A percentile compares a stretch with the other conserved stretches of the same genome.
These are phyloP conservation scores for Acanthoscelides obtectus DNA, from an alignment of 2,888 invertebrate genomes.

Conservation along the genomic window DNA sequence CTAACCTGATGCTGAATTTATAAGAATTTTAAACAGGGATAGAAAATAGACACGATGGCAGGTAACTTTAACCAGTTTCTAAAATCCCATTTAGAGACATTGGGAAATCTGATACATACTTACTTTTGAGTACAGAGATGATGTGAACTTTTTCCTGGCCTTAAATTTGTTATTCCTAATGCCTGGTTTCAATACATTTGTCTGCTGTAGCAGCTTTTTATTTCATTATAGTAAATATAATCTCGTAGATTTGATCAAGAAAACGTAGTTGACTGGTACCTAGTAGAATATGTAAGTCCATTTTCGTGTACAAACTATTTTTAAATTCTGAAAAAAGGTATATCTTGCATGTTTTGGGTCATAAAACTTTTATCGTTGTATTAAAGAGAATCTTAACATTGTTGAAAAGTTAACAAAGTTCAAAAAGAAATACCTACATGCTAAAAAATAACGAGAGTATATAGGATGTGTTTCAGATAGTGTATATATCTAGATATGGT, in stretches of 20 bases:
- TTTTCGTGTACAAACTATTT: background rate
- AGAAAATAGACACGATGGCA: too few relatives aligned
- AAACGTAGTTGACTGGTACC: background rate
- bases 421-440: background rate
- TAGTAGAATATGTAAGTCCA: background rate
- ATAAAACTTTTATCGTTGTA: background rate
- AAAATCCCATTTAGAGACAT: too few relatives aligned
- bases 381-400: background rate
- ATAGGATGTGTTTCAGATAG: background rate
- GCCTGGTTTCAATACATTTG: conserved; percentile 5
- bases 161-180: background rate
- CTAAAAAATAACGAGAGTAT: background rate
- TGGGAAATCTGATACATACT: too few relatives aligned
- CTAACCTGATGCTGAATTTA: too few relatives aligned
- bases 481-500: background rate
- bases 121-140: background rate
- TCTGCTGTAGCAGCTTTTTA: conserved; percentile 18
- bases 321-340: background rate
- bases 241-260: conserved; percentile 2
- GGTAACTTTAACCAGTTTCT: too few relatives aligned
- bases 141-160: too few relatives aligned
- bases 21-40: too few relatives aligned
- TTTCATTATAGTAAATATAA: background rate
- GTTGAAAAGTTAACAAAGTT: background rate
- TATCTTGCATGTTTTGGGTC: background rate